A percentile compares a stretch with the other conserved stretches of the same genome.
These are phyloP conservation scores for Mesitornis unicolor DNA, from an alignment of 2,113 vertebrate species.

Conservation along the genomic window DNA sequence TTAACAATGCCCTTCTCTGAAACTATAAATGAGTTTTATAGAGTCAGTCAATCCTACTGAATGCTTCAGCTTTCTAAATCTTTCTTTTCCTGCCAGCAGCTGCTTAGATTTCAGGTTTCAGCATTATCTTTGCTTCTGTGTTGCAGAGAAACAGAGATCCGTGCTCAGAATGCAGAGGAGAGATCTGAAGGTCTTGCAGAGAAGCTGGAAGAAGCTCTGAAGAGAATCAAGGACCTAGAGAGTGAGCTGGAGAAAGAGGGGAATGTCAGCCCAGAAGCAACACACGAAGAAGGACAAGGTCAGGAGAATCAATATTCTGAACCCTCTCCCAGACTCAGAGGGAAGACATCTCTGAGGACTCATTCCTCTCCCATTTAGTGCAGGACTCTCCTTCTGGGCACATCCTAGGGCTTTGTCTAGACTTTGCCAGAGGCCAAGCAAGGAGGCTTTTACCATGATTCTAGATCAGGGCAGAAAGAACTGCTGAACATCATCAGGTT, in stretches of 20 bases:
- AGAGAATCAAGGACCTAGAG: slow-evolving; percentile 80
- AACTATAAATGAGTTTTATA: not conserved
- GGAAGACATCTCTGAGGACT: not conserved
- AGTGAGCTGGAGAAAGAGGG: slow-evolving; percentile 33
- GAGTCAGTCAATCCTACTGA: not conserved
- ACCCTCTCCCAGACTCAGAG: not conserved
- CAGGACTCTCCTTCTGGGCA: not conserved
- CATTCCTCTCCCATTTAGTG: not conserved
- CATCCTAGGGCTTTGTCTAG: not conserved
- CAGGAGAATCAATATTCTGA: not conserved
- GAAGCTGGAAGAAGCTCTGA: slow-evolving; percentile 76
- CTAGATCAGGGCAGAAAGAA: not conserved
- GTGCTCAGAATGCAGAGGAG: slow-evolving; percentile 74
- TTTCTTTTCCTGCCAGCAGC: not conserved
- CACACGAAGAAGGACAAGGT: not conserved
- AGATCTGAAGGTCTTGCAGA: slow-evolving; percentile 77
- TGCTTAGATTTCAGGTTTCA: not conserved
- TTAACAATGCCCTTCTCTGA: not conserved
- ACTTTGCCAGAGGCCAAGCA: not conserved
- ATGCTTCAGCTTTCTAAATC: not conserved
- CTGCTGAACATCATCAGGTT: not conserved
- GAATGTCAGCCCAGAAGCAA: not conserved
- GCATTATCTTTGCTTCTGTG: not conserved
- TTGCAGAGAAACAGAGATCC: slow-evolving; percentile 72
- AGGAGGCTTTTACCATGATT: not conserved